Evolutionary conservation across 1,140 invertebrate genomes (phyloP), one percentile per base, ranked within the genome.

Genomic region (Acromyrmex charruanus): DNA sequence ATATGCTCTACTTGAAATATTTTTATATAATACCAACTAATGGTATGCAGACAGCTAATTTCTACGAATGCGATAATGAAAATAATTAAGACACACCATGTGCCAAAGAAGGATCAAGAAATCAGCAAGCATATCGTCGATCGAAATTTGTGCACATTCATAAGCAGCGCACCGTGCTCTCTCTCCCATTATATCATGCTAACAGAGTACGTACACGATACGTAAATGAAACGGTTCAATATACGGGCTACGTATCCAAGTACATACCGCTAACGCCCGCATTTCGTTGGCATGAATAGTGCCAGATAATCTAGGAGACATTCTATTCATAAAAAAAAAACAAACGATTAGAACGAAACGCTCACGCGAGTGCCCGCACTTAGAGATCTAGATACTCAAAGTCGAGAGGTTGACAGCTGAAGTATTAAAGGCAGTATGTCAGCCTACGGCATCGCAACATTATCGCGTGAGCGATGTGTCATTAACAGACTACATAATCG

Each of bases 281-380:
- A 89, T 91, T 90, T 82, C 85, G 86, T 81, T 85, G 28, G 77
- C 86, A 80, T 28, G 65, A 79, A 82, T 49, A 28, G 35, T 69
- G 63, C 31, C 55, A 61, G 88, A 89, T 89, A 89, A 80, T 55
- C 69, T 44, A 55, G 55, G 77, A 82, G 88, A 88, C 77, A 88
- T 87, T 89, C 84, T 77, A 58, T 59, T 35, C 82, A 25, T 44
- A 3, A 9, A 16, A 39, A 21, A 88, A 89, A 81, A 86, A 71
- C 66, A 44, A 44, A 44, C 28, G 25, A 7, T 5, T 10, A 44
- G 2, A 14, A 21, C 3, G 4, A 61, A 61, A 61, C 66, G 35
- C 65, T 31, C 61, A 31, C 65, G 65, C 9, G 65, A n/a, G 16
- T 14, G 85, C 35, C 9, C 69, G n/a, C 35, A 80, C 61, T 66